Conservation (phyloP, 2,797 vertebrate species). For the Melanotaenia trifasciata region DNA sequence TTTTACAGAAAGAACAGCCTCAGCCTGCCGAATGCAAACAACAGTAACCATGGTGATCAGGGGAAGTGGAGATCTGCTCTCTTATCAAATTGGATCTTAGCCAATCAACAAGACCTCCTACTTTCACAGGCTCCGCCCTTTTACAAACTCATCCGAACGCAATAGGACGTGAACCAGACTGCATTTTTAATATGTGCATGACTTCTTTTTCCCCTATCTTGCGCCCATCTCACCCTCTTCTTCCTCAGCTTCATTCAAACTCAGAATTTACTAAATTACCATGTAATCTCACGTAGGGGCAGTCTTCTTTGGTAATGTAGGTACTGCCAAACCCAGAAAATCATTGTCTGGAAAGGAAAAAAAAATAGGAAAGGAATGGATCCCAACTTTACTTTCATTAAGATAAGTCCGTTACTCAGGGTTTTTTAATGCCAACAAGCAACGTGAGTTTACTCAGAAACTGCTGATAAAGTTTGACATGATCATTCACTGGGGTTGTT, state of each 20-base stretch:
- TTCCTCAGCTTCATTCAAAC: constrained; percentile 65
- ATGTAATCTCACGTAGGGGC: constrained; percentile 27
- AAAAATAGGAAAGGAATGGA: constrained; percentile 39
- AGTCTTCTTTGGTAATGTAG: constrained; percentile 41
- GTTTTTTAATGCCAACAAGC: constrained; percentile 83
- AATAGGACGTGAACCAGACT: constrained; percentile 81
- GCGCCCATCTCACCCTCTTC: constrained; percentile 44
- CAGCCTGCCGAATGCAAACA: constrained; percentile 98
- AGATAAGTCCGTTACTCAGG: constrained; percentile 85
- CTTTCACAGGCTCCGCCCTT: constrained; percentile 80
- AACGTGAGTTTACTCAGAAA: constrained; percentile 73
- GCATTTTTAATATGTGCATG: constrained; percentile 90
- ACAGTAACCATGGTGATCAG: constrained; percentile 88
- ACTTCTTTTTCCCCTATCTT: constrained; percentile 73
- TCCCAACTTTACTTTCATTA: constrained; percentile 62
- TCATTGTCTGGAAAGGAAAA: constrained; percentile 12
- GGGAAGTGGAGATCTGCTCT: constrained; percentile 72
- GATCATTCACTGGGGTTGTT: constrained; percentile 71
- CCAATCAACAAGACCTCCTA: constrained; percentile 65
- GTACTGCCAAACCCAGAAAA: constrained; percentile 61
- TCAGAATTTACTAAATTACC: constrained; percentile 53
- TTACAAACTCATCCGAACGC: constrained; percentile 84
- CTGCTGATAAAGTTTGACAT: constrained; percentile 74
- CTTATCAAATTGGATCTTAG: constrained; percentile 66
- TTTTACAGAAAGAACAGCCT: constrained; percentile 88